phyloP scores from a whole-genome alignment of 2,888 invertebrate species.

The Hanleya hanleyi region DNA sequence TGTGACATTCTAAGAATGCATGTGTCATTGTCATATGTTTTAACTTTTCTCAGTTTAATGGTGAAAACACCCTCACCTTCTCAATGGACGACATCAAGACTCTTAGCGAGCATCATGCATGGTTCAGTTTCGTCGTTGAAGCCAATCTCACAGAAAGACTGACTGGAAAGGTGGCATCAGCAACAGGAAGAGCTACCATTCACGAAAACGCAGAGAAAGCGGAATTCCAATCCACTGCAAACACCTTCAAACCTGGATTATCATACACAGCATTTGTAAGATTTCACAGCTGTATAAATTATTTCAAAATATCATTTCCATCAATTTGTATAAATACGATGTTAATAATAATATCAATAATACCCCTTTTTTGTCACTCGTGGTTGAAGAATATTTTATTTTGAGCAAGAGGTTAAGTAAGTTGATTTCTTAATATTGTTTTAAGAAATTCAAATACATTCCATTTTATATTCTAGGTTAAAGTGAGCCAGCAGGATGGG shows the following conservation, averaged over 20 bases:
- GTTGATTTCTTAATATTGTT: too few relatives aligned
- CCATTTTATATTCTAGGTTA: neutral
- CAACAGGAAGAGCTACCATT: slow-evolving; percentile 82
- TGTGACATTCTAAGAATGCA: too few relatives aligned
- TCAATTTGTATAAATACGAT: too few relatives aligned
- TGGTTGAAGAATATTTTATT: too few relatives aligned
- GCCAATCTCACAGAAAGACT: slow-evolving; percentile 92
- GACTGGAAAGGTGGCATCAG: slow-evolving; percentile 88
- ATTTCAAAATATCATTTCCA: too few relatives aligned
- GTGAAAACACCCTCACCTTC: slow-evolving; percentile 47
- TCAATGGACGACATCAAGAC: slow-evolving; percentile 41
- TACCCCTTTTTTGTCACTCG: too few relatives aligned
- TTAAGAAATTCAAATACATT: too few relatives aligned
- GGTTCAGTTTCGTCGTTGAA: slow-evolving; percentile 69
- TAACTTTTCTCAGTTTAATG: slow-evolving; percentile 44
- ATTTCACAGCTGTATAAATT: too few relatives aligned
- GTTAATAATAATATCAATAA: too few relatives aligned
- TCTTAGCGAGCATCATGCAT: slow-evolving; percentile 24
- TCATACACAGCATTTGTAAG: slow-evolving; percentile 87
- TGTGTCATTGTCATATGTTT: too few relatives aligned
- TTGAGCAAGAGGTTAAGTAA: too few relatives aligned
- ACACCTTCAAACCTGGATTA: slow-evolving; percentile 91
- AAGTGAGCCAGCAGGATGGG: slow-evolving; percentile 1
- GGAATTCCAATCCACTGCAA: slow-evolving; percentile 83
- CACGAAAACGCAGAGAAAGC: slow-evolving; percentile 86